Evolutionary conservation across 1,140 invertebrate species (phyloP).

Genomic region (Colletes gigas): DNA sequence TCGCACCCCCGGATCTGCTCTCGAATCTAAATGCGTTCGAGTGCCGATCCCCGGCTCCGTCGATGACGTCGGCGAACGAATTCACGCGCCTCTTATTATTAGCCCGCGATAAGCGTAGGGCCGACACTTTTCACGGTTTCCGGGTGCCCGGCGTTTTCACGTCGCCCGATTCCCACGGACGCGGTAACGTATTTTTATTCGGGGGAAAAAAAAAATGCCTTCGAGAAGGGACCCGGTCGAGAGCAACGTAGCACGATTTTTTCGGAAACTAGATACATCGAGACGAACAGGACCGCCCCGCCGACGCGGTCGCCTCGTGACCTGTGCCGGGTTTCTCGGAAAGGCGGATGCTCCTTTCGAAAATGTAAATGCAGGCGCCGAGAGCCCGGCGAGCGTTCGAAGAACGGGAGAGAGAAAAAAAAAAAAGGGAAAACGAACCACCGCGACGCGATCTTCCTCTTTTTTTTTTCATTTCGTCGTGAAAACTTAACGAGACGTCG

Average conservation of each 20-base stretch:
- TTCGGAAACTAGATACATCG: conserved; percentile 33
- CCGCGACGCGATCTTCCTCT: neutral
- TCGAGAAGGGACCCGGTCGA: neutral
- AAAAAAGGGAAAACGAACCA: neutral
- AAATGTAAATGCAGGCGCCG: conserved; percentile 54
- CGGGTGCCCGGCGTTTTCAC: neutral
- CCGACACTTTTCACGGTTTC: neutral
- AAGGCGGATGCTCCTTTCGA: conserved; percentile 48
- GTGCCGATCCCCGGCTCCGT: neutral
- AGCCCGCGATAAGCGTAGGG: neutral
- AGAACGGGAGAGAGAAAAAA: neutral
- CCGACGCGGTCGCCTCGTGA: conserved; percentile 13
- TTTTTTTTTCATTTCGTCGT: neutral
- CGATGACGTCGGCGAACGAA: conserved; percentile 12
- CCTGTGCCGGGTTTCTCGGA: conserved; percentile 43
- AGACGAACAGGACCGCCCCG: conserved; percentile 28
- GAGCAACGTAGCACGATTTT: neutral
- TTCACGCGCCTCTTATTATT: neutral
- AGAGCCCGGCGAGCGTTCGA: neutral
- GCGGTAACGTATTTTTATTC: neutral
- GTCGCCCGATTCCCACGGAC: too few species aligned
- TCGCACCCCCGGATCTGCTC: neutral
- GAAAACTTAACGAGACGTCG: neutral
- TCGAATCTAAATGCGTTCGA: conserved; percentile 9
- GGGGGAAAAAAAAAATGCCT: too few species aligned